Evolutionary conservation across 1,140 invertebrate species (phyloP).

Genomic region (Hylaeus anthracinus): DNA sequence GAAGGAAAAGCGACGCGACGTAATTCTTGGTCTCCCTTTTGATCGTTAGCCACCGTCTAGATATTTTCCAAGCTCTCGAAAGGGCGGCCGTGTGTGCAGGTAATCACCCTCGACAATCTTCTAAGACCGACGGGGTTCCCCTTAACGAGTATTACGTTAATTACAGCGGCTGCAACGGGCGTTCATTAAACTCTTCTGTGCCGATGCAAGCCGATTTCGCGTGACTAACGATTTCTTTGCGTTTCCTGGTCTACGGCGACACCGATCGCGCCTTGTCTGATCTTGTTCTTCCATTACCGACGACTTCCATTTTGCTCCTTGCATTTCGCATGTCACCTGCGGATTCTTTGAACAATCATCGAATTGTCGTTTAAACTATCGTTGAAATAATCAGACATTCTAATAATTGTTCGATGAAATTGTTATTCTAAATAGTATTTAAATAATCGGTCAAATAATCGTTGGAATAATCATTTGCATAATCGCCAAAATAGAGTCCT

Average conservation of each 20-base stretch:
- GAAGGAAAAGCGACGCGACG: neutral
- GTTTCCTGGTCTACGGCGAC: neutral
- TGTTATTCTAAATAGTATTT: too few species aligned
- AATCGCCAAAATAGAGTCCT: too few species aligned
- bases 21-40: slow-evolving; percentile 32
- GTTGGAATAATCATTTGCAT: too few species aligned
- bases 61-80: slow-evolving; percentile 42
- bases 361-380: too few species aligned
- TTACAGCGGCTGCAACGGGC: slow-evolving; percentile 40
- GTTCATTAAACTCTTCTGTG: slow-evolving; percentile 68
- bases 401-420: too few species aligned
- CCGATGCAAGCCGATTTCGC: slow-evolving; percentile 48
- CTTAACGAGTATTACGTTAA: slow-evolving; percentile 61
- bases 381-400: too few species aligned
- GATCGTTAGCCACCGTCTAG: slow-evolving; percentile 42
- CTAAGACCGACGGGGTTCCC: slow-evolving; percentile 19
- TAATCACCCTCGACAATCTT: slow-evolving; percentile 38
- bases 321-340: too few species aligned
- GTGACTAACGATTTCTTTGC: slow-evolving; percentile 20
- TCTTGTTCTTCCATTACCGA: neutral
- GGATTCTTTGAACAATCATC: too few species aligned
- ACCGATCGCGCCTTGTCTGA: neutral
- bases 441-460: too few species aligned
- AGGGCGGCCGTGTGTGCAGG: slow-evolving; percentile 9
- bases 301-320: neutral